Base-by-base conservation (phyloP, 2,113 vertebrate genomes). In the Parus major region DNA sequence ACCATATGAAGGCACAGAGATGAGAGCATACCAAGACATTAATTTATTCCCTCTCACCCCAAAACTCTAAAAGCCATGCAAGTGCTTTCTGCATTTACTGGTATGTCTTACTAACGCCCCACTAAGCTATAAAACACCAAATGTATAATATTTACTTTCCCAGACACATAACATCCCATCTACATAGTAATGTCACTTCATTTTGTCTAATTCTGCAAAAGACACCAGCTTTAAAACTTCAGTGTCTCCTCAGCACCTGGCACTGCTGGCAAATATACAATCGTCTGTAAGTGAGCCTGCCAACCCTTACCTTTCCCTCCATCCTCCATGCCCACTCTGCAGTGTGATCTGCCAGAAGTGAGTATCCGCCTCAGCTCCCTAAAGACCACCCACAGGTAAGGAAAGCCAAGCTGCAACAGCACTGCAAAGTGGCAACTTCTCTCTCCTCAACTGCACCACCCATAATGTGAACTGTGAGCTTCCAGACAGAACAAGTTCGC, bases 401-500 rank as follows among this genome's bases (percentile, higher is more conserved):
- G 31, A 91, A 89, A 88, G 29, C 42, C 80, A 50, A 96, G 22
- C n/a, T 57, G n/a, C 65, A 71, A 15, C 1, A 49, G 56, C 66
- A 12, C 61, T 36, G 57, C 36, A 14, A 56, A 44, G 50, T 1
- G 11, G 19, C 31, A 19, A 9, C 42, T 61, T 57, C 61, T 18
- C 36, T 36, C 57, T 39, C 55, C 53, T 64, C 44, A 39, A 0
- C 33, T 36, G 46, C 31, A 4, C 33, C 2, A 5, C 55, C 33
- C 7, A 2, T 4, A 33, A 42, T 0, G 8, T 15, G 13, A 82
- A 55, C 5, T 39, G 25, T 5, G 35, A 80, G 18, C 44, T 87
- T 11, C 35, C 73, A 28, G 46, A 24, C 0, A 49, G 20, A 91
- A 33, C 11, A 50, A 52, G 42, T 5, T 49, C 0, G 2, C 11